Conservation (phyloP, 2,797 vertebrate genomes). For the Phoebastria nigripes region DNA sequence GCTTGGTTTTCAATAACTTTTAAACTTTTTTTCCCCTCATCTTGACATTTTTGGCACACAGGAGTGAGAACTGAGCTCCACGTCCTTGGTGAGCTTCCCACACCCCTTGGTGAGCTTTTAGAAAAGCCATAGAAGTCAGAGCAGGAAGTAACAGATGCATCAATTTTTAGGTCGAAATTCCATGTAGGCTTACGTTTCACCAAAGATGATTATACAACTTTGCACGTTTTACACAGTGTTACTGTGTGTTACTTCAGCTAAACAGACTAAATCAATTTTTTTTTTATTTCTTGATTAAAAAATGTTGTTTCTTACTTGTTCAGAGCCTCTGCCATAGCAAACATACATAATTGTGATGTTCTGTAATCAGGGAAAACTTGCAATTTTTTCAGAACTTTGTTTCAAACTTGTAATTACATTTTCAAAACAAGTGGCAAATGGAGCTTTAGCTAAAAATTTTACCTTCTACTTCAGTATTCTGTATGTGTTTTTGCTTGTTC, state of each 20-base stretch:
- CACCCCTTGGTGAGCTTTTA: neutral
- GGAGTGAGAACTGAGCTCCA: neutral
- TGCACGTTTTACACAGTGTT: neutral
- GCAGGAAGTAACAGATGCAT: neutral
- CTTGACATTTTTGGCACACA: accelerated
- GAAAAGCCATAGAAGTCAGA: neutral
- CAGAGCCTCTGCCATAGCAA: neutral
- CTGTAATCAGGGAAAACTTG: neutral
- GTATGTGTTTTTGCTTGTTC: neutral
- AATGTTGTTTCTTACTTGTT: neutral
- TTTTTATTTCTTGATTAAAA: neutral
- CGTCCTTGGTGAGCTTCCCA: neutral
- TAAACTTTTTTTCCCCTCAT: neutral
- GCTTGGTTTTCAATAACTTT: neutral
- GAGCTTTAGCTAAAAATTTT: neutral
- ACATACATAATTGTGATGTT: neutral
- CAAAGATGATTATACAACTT: neutral
- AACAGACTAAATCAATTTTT: neutral
- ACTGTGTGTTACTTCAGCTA: neutral
- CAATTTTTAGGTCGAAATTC: neutral
- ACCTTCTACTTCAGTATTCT: neutral
- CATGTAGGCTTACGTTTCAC: neutral
- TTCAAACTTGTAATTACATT: neutral
- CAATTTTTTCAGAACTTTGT: neutral
- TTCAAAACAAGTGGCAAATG: neutral